phyloP scores from a whole-genome alignment of 92 coral and sea anemone genomes.

The Umimayanthus kanabou region DNA sequence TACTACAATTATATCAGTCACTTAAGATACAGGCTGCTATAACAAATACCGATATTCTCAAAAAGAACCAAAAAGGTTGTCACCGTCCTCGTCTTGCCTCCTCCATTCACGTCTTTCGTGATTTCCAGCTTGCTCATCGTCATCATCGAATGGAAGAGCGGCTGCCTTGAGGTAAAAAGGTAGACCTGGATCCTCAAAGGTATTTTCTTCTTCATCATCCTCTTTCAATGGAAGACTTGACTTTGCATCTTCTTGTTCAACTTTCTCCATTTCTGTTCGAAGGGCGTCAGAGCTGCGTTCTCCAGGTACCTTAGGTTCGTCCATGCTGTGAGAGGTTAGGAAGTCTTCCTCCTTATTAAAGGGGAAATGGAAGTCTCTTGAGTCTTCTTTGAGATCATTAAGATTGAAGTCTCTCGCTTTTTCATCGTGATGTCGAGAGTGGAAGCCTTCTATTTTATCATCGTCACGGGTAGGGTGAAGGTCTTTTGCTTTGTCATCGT shows the following conservation, averaged over 20 bases:
- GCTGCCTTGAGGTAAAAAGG: slow-evolving; percentile 38
- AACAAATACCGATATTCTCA: neutral
- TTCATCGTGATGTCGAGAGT: neutral
- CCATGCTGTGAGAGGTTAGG: neutral
- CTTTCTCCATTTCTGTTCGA: neutral
- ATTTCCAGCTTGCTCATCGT: neutral
- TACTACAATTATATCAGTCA: neutral
- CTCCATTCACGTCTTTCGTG: neutral
- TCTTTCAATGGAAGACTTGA: neutral
- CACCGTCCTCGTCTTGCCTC: neutral
- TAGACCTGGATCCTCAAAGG: slow-evolving; percentile 31
- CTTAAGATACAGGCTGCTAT: neutral
- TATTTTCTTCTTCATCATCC: neutral
- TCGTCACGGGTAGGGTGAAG: neutral
- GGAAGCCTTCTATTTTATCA: neutral
- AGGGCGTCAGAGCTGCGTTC: neutral
- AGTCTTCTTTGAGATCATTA: neutral
- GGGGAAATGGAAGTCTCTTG: neutral
- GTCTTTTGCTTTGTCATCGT: neutral
- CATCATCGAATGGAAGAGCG: slow-evolving; percentile 41
- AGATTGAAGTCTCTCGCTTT: neutral
- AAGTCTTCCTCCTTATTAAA: neutral
- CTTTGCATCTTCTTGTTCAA: neutral
- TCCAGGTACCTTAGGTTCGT: neutral
- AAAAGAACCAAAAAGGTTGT: neutral